These are phyloP conservation scores for Cephus pygmeus DNA, from an alignment of 2,888 invertebrate genomes.

Conservation along the genomic window DNA sequence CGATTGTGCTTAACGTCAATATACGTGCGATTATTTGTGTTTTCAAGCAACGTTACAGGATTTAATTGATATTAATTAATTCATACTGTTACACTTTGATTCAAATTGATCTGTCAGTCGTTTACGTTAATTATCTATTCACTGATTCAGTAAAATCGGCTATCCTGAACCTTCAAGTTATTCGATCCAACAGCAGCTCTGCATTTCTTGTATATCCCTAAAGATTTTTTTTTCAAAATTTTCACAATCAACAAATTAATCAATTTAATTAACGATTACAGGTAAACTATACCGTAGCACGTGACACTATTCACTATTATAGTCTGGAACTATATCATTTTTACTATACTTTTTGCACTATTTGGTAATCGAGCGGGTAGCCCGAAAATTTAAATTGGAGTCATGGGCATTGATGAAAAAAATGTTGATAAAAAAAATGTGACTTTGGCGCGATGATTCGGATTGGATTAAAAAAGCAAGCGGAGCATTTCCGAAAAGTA, in stretches of 20 bases:
- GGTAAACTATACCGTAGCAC: neutral
- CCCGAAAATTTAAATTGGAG: neutral
- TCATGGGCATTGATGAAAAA: neutral
- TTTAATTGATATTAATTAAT: neutral
- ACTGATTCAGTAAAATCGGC: neutral
- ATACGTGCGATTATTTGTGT: neutral
- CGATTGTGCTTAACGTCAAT: neutral
- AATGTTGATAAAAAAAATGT: constrained; percentile 8
- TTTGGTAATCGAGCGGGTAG: neutral
- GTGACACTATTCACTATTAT: neutral
- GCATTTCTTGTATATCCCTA: neutral
- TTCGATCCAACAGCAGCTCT: neutral
- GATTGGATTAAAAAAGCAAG: neutral
- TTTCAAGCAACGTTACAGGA: neutral
- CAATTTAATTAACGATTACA: neutral
- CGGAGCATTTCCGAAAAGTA: neutral
- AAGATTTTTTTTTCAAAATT: neutral
- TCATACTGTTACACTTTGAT: neutral
- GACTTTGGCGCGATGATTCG: neutral
- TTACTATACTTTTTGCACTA: neutral
- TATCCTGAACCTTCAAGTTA: neutral
- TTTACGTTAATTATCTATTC: neutral
- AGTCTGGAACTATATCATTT: neutral
- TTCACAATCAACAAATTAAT: neutral
- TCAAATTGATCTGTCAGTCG: neutral